Conservation (phyloP, 1,140 invertebrate species). For the Stratiolaelaps scimitus region DNA sequence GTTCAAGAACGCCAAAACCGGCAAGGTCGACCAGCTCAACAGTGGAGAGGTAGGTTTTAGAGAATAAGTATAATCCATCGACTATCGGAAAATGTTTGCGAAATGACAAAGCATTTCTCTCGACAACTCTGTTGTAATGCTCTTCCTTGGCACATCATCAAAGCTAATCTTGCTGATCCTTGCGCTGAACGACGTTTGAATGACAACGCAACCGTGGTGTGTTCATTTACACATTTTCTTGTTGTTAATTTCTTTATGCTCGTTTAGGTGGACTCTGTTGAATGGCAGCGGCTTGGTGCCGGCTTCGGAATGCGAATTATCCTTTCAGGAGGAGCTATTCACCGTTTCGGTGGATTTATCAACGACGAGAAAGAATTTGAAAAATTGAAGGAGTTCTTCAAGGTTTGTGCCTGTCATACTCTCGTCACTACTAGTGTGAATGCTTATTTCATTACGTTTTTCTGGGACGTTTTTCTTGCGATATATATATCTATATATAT, state of each 20-base stretch:
- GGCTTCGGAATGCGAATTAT: constrained; percentile 77
- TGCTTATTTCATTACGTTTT: no score
- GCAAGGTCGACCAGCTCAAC: constrained; percentile 82
- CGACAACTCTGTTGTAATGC: no score
- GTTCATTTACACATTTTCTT: background rate
- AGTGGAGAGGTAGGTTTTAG: constrained; percentile 48
- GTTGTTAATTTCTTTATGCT: background rate
- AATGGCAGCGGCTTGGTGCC: constrained; percentile 81
- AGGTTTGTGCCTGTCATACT: background rate
- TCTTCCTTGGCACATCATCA: no score
- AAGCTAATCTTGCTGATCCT: background rate
- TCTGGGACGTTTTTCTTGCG: no score
- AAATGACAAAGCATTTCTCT: no score
- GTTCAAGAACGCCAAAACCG: constrained; percentile 91
- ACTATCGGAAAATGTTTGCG: no score
- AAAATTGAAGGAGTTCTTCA: constrained; percentile 41
- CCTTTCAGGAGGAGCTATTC: constrained; percentile 73
- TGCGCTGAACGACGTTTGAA: background rate
- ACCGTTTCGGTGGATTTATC: constrained; percentile 86
- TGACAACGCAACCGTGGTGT: background rate
- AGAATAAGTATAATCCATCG: background rate
- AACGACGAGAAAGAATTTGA: constrained; percentile 58
- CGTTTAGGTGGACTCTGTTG: constrained; percentile 60
- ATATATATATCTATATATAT: no score
- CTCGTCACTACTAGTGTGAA: no score